These are phyloP conservation scores for Phrynocephalus guinanensis DNA, from an alignment of 2,797 vertebrate genomes.

Conservation along the genomic window DNA sequence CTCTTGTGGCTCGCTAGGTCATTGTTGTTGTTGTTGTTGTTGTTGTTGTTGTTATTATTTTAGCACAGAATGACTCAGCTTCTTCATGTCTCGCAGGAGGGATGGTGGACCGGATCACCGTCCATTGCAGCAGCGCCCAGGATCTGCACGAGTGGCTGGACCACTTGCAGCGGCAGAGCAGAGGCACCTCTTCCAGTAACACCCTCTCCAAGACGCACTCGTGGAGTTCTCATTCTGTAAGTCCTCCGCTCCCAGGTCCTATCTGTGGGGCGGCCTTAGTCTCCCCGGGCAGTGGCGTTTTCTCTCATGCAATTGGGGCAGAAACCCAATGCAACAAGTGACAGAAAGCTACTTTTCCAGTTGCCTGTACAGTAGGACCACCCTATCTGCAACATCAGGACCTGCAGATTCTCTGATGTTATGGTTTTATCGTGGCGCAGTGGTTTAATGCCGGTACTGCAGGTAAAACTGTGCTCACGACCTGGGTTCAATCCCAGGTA, in stretches of 20 bases:
- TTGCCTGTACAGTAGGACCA: no score
- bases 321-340: no score
- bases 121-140: conserved; percentile 87
- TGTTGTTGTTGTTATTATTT: fast-evolving
- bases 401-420: no score
- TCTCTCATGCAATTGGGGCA: no score
- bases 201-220: conserved; percentile 84
- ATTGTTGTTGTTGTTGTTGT: background rate
- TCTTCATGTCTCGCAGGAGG: conserved; percentile 70
- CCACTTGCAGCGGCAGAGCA: conserved; percentile 88
- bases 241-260: background rate
- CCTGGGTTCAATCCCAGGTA: no score
- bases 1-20: background rate
- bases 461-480: no score
- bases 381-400: no score
- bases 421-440: no score
- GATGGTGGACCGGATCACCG: conserved; percentile 84
- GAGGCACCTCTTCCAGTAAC: conserved; percentile 85
- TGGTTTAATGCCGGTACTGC: no score
- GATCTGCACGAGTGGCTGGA: conserved; percentile 96
- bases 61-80: background rate
- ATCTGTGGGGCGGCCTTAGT: no score
- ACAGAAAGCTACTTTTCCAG: no score
- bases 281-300: no score
- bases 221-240: conserved; percentile 78